Percentiles rank a stretch among this genome's conserved stretches.
phyloP scores from a whole-genome alignment of 1,140 invertebrate genomes.

The Globodera ellingtonae region DNA sequence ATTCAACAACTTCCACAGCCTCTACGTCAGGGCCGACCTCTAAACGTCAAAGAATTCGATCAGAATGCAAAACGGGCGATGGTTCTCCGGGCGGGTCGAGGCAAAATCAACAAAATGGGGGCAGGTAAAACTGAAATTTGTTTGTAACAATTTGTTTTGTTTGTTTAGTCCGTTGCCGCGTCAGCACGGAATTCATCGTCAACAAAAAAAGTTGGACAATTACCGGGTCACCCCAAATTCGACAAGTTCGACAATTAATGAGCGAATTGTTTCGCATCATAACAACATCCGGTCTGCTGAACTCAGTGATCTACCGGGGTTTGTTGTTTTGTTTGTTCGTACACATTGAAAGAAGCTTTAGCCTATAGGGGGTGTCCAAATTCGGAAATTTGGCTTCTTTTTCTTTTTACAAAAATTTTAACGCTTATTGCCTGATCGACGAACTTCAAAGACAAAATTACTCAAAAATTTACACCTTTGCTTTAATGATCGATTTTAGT shows the following conservation, averaged over 20 bases:
- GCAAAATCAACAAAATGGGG: background rate
- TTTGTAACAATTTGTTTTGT: background rate
- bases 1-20: background rate
- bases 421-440: no score
- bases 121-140: background rate
- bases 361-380: no score
- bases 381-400: no score
- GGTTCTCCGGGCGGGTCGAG: background rate
- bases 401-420: no score
- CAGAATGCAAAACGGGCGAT: background rate
- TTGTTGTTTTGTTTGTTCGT: background rate
- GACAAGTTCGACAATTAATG: no score
- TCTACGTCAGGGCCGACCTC: background rate
- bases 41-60: conserved; percentile 3
- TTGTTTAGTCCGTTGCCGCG: background rate
- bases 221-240: background rate
- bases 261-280: background rate
- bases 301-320: conserved; percentile 36
- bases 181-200: background rate
- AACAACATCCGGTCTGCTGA: conserved; percentile 17
- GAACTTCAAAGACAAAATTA: no score
- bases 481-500: background rate
- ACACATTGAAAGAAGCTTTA: no score
- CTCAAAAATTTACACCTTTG: background rate
- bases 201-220: background rate